phyloP scores from a whole-genome alignment of 2,888 invertebrate genomes.

The Eretmocerus hayati region DNA sequence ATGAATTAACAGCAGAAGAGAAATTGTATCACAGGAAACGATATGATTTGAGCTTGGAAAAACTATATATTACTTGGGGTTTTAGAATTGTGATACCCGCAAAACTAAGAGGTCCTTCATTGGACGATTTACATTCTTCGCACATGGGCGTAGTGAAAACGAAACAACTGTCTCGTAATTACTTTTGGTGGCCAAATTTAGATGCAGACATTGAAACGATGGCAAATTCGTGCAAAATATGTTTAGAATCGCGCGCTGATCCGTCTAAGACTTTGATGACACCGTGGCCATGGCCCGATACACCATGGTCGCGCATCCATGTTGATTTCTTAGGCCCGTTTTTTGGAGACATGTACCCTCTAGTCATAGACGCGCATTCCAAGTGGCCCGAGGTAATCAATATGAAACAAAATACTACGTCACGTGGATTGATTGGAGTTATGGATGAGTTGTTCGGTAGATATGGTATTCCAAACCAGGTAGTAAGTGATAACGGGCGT shows the following conservation, averaged over 20 bases:
- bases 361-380: constrained; percentile 26
- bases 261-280: constrained; percentile 20
- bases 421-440: constrained; percentile 14
- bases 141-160: too few species aligned
- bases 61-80: too few species aligned
- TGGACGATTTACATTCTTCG: too few species aligned
- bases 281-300: constrained; percentile 17
- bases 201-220: too few species aligned
- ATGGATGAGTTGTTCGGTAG: constrained; percentile 16
- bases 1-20: too few species aligned
- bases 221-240: constrained; percentile 17
- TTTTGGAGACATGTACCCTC: constrained; percentile 22
- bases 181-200: too few species aligned
- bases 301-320: constrained; percentile 23
- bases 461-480: constrained; percentile 18
- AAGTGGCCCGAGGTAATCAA: constrained; percentile 27
- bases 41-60: too few species aligned
- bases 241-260: constrained; percentile 14
- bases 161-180: too few species aligned
- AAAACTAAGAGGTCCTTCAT: too few species aligned
- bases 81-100: too few species aligned
- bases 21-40: too few species aligned
- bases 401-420: constrained; percentile 14
- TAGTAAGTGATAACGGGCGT: constrained; percentile 22
- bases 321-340: constrained; percentile 25